phyloP scores from a whole-genome alignment of 1,140 invertebrate genomes.

The Anoplolepis gracilipes region DNA sequence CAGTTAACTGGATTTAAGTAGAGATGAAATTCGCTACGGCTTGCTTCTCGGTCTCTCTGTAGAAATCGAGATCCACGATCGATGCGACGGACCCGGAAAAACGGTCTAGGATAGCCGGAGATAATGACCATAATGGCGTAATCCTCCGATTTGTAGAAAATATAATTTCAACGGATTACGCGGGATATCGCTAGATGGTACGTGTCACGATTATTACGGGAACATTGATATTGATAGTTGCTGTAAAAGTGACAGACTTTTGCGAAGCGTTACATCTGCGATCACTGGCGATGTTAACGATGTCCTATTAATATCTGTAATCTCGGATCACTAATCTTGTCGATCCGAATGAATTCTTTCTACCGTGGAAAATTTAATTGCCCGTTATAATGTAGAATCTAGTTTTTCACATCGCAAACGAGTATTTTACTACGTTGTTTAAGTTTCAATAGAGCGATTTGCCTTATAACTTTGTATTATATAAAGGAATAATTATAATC shows the following conservation, averaged over 20 bases:
- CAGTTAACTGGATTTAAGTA: conserved; percentile 64
- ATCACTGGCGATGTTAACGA: background rate
- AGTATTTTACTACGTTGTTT: background rate
- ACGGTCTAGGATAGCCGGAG: conserved; percentile 29
- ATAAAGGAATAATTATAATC: conserved; percentile 10
- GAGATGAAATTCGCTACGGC: conserved; percentile 44
- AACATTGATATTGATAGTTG: conserved; percentile 15
- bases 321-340: conserved; percentile 39
- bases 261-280: conserved; percentile 20
- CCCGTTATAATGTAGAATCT: background rate
- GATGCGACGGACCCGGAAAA: conserved; percentile 1
- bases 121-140: conserved; percentile 53
- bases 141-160: conserved; percentile 53
- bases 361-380: conserved; percentile 22
- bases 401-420: conserved; percentile 11
- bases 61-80: conserved; percentile 51
- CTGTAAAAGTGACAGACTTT: background rate
- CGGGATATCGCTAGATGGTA: conserved; percentile 31
- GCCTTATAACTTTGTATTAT: background rate
- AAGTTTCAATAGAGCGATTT: background rate
- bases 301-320: conserved; percentile 19
- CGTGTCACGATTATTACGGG: conserved; percentile 46
- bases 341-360: background rate
- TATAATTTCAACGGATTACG: conserved; percentile 34
- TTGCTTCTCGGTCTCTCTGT: conserved; percentile 5